Conservation (phyloP, 2,113 vertebrate species). For the Sebastes fasciatus region DNA sequence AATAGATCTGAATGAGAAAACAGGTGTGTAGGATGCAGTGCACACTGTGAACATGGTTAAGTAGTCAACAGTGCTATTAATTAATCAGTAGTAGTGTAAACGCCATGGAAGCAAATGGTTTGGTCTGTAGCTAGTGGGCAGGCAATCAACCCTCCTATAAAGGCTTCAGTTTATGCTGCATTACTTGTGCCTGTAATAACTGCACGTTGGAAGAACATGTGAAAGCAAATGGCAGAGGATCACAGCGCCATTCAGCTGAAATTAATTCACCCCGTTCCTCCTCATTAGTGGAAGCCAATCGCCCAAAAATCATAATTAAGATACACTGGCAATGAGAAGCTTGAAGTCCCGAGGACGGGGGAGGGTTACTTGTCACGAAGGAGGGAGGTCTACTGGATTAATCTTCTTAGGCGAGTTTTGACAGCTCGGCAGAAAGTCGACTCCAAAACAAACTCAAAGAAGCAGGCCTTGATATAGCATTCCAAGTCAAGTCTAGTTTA, state of each 20-base stretch:
- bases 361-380: conserved; percentile 12
- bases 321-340: conserved; percentile 4
- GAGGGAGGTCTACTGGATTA: conserved; percentile 24
- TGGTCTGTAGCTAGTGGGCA: background rate
- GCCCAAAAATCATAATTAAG: conserved; percentile 21
- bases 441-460: conserved; percentile 38
- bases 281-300: conserved; percentile 40
- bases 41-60: background rate
- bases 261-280: conserved; percentile 28
- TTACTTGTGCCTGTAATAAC: background rate
- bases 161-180: background rate
- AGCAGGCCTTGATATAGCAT: conserved; percentile 27
- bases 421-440: conserved; percentile 30
- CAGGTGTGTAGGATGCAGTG: background rate
- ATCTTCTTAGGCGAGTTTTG: conserved; percentile 37
- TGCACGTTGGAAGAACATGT: background rate
- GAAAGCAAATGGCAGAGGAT: conserved; percentile 7
- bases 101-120: background rate
- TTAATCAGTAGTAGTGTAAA: conserved; percentile 2
- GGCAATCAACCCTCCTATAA: background rate
- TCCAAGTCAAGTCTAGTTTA: conserved; percentile 26
- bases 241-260: conserved; percentile 7
- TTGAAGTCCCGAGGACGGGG: conserved; percentile 30
- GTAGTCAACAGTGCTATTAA: background rate
- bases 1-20: background rate